A percentile compares a stretch with the other conserved stretches of the same genome.
phyloP scores from a whole-genome alignment of 2,797 vertebrate genomes.

The Sebastes reedi region DNA sequence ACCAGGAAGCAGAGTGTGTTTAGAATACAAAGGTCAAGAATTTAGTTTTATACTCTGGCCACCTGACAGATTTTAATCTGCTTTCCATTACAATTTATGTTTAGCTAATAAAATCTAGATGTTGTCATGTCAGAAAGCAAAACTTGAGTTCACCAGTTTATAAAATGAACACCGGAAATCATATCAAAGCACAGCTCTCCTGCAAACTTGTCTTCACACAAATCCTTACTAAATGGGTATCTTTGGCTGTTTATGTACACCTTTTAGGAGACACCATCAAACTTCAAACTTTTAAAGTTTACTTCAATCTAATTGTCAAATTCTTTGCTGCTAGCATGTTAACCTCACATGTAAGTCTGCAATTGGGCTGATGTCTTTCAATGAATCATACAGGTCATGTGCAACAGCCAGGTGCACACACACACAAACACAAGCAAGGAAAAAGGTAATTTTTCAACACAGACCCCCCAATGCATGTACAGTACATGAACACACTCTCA shows the following conservation, averaged over 20 bases:
- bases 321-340: background rate
- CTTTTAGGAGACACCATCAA: background rate
- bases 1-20: background rate
- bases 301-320: background rate
- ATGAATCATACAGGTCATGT: background rate
- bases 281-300: background rate
- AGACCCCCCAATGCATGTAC: background rate
- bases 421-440: background rate
- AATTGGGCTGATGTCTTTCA: background rate
- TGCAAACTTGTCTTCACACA: background rate
- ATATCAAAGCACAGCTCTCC: background rate
- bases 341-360: background rate
- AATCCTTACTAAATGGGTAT: background rate
- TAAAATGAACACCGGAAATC: background rate
- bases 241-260: background rate
- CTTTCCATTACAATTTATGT: background rate
- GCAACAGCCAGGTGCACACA: background rate
- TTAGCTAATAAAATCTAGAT: background rate
- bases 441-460: background rate
- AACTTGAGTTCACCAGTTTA: background rate
- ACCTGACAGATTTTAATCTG: background rate
- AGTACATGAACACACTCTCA: conserved; percentile 53
- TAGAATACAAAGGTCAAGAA: background rate
- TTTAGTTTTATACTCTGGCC: background rate
- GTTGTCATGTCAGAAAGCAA: background rate